Percentiles rank a stretch among this genome's conserved stretches.
Evolutionary conservation across 2,797 vertebrate species (phyloP).

Genomic region (Muraenolepis orangiensis): DNA sequence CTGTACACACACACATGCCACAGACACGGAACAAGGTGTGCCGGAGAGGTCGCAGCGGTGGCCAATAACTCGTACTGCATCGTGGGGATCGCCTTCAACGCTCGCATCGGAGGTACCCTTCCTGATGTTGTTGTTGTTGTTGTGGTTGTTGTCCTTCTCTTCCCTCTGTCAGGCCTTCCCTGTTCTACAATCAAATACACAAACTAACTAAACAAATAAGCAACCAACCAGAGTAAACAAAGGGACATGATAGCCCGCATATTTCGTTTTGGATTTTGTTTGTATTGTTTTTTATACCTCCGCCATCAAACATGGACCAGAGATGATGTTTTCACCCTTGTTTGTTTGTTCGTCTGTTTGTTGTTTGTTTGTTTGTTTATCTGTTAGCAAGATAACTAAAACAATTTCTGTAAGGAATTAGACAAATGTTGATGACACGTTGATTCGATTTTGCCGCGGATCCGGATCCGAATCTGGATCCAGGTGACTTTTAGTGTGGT

Average conservation of each 20-base stretch:
- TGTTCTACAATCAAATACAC: background rate
- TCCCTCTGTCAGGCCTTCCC: background rate
- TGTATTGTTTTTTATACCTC: background rate
- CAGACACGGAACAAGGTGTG: constrained; percentile 89
- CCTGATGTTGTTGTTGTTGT: background rate
- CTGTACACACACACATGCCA: background rate
- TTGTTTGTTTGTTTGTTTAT: too few relatives aligned
- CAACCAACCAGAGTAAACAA: background rate
- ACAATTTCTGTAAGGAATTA: too few relatives aligned
- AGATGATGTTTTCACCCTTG: too few relatives aligned
- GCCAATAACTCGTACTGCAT: constrained; percentile 84
- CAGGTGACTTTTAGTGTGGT: too few relatives aligned
- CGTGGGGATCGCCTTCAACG: constrained; percentile 79
- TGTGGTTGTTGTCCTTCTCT: background rate
- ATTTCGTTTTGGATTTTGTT: background rate
- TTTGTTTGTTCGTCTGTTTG: too few relatives aligned
- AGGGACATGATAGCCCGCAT: too few relatives aligned
- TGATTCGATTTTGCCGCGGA: too few relatives aligned
- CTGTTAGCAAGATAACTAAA: too few relatives aligned
- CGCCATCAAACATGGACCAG: too few relatives aligned
- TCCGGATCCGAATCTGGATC: too few relatives aligned
- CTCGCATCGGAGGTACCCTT: constrained; percentile 79
- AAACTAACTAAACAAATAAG: background rate
- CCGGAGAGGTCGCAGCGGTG: constrained; percentile 82
- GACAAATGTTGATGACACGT: too few relatives aligned